Evolutionary conservation across 2,888 invertebrate species (phyloP).

Genomic region (Aspidiotus rigidus): DNA sequence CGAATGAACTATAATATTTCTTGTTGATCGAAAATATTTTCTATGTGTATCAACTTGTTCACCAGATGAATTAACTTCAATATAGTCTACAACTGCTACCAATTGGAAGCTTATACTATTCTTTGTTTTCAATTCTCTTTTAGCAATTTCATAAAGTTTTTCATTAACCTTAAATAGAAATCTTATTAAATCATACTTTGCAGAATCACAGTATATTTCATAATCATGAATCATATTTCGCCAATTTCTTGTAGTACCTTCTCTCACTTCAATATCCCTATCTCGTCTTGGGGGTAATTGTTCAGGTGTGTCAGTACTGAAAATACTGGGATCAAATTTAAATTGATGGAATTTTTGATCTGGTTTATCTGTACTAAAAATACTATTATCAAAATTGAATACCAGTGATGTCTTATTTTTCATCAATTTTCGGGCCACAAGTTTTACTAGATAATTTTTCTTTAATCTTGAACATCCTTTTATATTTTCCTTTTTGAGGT

Average conservation of each 20-base stretch:
- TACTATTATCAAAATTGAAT: conserved; percentile 8
- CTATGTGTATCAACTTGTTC: conserved; percentile 13
- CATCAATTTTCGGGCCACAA: conserved; percentile 6
- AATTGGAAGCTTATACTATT: conserved; percentile 7
- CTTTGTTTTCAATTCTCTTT: conserved; percentile 13
- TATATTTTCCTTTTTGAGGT: conserved; percentile 13
- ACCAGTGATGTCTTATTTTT: conserved; percentile 3
- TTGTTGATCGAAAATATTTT: conserved; percentile 11
- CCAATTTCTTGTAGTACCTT: conserved; percentile 3
- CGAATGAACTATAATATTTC: conserved; percentile 15
- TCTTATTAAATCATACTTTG: conserved; percentile 14
- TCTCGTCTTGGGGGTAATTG: conserved; percentile 21
- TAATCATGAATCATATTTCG: not conserved
- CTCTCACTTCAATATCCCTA: conserved; percentile 4
- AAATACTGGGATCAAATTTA: conserved; percentile 21
- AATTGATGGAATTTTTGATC: conserved; percentile 5
- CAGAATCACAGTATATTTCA: conserved; percentile 4
- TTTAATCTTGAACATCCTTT: conserved; percentile 21
- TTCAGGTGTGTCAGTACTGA: conserved; percentile 19
- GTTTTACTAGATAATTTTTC: conserved; percentile 18
- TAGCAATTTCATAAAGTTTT: conserved; percentile 12
- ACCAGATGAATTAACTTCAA: conserved; percentile 8
- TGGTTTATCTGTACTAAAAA: conserved; percentile 24
- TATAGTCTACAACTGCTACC: conserved; percentile 14
- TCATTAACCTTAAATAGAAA: conserved; percentile 25